A percentile compares a stretch with the other conserved stretches of the same genome.
These are phyloP conservation scores for Amitus sp. DNA, from an alignment of 2,888 invertebrate species.

Conservation along the genomic window DNA sequence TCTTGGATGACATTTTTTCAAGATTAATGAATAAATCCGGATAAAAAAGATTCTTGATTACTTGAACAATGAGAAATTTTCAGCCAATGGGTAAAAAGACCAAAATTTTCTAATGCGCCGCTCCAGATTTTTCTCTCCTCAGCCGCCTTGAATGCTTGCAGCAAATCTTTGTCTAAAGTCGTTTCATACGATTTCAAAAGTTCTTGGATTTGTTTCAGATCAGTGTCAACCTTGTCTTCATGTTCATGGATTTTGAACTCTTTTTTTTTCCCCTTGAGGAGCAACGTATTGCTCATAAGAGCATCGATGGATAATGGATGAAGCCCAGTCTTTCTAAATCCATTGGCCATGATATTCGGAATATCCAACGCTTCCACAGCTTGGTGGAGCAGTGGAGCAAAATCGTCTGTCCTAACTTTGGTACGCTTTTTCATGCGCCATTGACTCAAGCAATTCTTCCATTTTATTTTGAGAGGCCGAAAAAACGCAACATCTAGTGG, in stretches of 20 bases:
- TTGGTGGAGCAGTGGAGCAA: slow-evolving; percentile 8
- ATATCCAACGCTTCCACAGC: slow-evolving; percentile 18
- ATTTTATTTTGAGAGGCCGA: not conserved
- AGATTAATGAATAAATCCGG: no score
- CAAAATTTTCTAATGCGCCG: slow-evolving; percentile 8
- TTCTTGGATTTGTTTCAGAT: not conserved
- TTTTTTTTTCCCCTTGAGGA: slow-evolving; percentile 4
- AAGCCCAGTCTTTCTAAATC: slow-evolving; percentile 17
- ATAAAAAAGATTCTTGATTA: slow-evolving; percentile 2
- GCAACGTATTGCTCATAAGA: slow-evolving; percentile 6
- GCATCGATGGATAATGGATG: slow-evolving; percentile 17
- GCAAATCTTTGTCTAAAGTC: slow-evolving; percentile 8
- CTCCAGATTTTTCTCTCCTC: slow-evolving; percentile 13
- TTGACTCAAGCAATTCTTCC: slow-evolving; percentile 8
- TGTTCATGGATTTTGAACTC: not conserved
- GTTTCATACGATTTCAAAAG: no score
- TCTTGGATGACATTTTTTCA: no score
- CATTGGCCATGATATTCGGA: slow-evolving; percentile 13
- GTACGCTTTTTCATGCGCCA: slow-evolving; percentile 11
- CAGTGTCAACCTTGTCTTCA: not conserved
- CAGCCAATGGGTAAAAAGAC: slow-evolving; percentile 16
- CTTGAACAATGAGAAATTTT: slow-evolving; percentile 13
- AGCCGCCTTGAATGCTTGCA: slow-evolving; percentile 9
- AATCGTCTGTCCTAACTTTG: slow-evolving; percentile 17
- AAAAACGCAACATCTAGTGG: slow-evolving; percentile 31